Evolutionary conservation across 2,797 vertebrate species (phyloP), one percentile per base, ranked within the genome.

Genomic region (Phrynocephalus vlangalii): DNA sequence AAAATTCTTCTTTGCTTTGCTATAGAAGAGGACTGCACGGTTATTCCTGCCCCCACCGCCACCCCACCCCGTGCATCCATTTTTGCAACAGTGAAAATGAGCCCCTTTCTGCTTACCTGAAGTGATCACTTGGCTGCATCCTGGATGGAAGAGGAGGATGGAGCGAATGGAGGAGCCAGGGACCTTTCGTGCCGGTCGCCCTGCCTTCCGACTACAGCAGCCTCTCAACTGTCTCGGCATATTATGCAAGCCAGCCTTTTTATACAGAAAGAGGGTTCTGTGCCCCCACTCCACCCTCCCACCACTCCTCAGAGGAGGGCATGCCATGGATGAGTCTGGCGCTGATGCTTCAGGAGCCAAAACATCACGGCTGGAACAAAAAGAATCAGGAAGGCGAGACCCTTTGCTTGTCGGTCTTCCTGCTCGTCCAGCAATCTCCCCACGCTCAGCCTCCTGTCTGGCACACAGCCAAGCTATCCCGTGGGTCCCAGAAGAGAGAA

Each of bases 141-240:
- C 15, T 80, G 77, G 68, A 2, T 1, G 3, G 1, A 26, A 26
- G 52, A 22, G 16, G 3, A n/a, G 3, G 1, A 1, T 6, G 2
- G 28, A 70, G n/a, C 6, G 24, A 44, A 20, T 9, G 2, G 75
- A 13, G 60, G 50, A 26, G 2, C 1, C 3, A 26, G 52, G 26
- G 56, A n/a, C 20, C 11, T 38, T 26, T 4, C 22, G 2, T 2
- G 0, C 6, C 1, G 15, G 8, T 2, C 20, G 11, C 10, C 4
- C 48, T 38, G 8, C 28, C 26, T 10, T 1, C 26, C 6, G 15
- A 16, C 3, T 1, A 15, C 7, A 7, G 28, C 60, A 68, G 3
- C 18, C 16, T 71, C 44, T 16, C 22, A 13, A 10, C 84, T 78
- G 75, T 18, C 28, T 52, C 44, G 5, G 8, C 16, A 3, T 3